Evolutionary conservation across 2,888 invertebrate species (phyloP).

Genomic region (Octodonta nipae): DNA sequence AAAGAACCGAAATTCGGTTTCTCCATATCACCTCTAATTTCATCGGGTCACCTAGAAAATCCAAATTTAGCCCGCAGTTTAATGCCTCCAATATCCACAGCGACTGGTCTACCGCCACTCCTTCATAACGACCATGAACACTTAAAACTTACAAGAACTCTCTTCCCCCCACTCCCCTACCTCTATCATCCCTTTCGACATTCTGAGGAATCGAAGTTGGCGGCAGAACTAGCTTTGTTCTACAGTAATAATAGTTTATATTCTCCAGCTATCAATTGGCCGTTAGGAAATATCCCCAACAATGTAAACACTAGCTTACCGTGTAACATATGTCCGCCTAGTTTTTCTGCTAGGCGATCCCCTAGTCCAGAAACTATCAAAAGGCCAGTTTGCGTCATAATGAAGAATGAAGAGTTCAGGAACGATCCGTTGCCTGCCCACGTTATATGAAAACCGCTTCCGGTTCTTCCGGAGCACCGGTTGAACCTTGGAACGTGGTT

Average conservation of each 20-base stretch:
- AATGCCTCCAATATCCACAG: slow-evolving; percentile 36
- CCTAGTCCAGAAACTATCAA: slow-evolving; percentile 34
- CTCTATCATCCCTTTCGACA: slow-evolving; percentile 51
- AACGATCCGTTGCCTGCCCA: slow-evolving; percentile 43
- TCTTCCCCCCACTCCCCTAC: slow-evolving; percentile 61
- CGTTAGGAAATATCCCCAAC: slow-evolving; percentile 23
- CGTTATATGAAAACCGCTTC: slow-evolving; percentile 75
- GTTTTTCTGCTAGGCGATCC: slow-evolving; percentile 30
- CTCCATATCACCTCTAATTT: slow-evolving; percentile 50
- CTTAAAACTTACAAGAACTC: slow-evolving; percentile 50
- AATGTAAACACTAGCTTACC: slow-evolving; percentile 18
- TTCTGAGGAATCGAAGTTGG: slow-evolving; percentile 45
- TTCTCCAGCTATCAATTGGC: slow-evolving; percentile 36
- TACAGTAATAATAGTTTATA: slow-evolving; percentile 44
- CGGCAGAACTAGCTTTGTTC: slow-evolving; percentile 56
- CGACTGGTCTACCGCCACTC: slow-evolving; percentile 39
- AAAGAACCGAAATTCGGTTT: slow-evolving; percentile 65
- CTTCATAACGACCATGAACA: slow-evolving; percentile 43
- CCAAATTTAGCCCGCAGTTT: slow-evolving; percentile 39
- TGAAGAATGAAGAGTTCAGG: slow-evolving; percentile 45
- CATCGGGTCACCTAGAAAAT: slow-evolving; percentile 36
- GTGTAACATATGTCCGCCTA: slow-evolving; percentile 34
- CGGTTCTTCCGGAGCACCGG: slow-evolving; percentile 59
- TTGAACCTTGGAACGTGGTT: slow-evolving; percentile 42
- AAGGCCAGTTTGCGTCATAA: slow-evolving; percentile 49